phyloP scores from a whole-genome alignment of 2,888 invertebrate genomes.

The Dolichopus griseipennis region DNA sequence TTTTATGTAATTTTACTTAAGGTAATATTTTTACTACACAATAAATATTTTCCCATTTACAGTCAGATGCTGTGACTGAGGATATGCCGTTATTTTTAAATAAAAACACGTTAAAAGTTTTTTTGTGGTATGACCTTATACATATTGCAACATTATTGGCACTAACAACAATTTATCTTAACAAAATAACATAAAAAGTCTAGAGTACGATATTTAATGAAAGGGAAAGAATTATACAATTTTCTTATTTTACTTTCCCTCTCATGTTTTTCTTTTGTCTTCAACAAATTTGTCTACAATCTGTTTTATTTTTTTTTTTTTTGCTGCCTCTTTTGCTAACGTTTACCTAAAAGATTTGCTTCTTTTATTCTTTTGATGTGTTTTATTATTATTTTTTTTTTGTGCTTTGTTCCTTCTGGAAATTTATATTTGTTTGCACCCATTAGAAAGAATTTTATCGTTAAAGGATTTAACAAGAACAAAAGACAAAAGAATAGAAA shows the following conservation, averaged over 20 bases:
- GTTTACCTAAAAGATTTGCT: neutral
- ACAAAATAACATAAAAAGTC: too few species aligned
- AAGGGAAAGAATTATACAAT: neutral
- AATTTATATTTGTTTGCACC: constrained; percentile 3
- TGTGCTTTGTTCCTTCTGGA: neutral
- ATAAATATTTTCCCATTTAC: too few species aligned
- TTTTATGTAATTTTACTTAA: too few species aligned
- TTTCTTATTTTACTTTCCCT: neutral
- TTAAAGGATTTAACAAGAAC: neutral
- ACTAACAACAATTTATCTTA: too few species aligned
- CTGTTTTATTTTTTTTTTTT: neutral
- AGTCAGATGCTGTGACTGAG: too few species aligned
- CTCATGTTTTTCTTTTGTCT: neutral
- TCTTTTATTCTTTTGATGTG: neutral
- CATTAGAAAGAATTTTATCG: constrained; percentile 4
- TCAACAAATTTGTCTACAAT: neutral
- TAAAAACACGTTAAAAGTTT: constrained; percentile 19
- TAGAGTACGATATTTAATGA: neutral
- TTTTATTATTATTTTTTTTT: too few species aligned
- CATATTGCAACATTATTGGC: too few species aligned
- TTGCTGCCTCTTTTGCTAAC: neutral
- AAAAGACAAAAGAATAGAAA: neutral
- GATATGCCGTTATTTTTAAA: constrained; percentile 10
- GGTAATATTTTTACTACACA: too few species aligned
- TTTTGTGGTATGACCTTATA: constrained; percentile 16